Evolutionary conservation across 1,140 invertebrate genomes (phyloP).

Genomic region (Protaetia brevitarsis): DNA sequence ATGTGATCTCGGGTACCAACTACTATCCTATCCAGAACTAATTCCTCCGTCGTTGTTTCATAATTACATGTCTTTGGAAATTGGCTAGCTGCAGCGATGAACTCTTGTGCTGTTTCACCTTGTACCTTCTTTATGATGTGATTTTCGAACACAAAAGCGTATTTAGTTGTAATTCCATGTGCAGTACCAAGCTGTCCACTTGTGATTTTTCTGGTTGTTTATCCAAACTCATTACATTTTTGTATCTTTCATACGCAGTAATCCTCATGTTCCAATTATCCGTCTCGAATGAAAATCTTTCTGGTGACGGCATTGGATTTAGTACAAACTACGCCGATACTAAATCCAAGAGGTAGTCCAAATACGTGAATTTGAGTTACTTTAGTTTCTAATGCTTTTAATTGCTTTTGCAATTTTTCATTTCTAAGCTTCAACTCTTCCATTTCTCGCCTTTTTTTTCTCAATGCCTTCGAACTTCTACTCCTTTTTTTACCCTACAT

Average conservation of each 20-base stretch:
- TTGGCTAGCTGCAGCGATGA: neutral
- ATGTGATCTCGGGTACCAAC: conserved; percentile 41
- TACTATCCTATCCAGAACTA: conserved; percentile 44
- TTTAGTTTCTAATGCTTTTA: neutral
- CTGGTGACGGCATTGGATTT: neutral
- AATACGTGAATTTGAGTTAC: neutral
- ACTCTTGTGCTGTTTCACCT: neutral
- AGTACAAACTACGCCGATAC: neutral
- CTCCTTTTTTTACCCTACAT: neutral
- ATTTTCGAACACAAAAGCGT: neutral
- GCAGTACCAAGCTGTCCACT: neutral
- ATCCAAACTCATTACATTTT: neutral
- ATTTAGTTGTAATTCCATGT: no score
- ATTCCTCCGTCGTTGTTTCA: conserved; percentile 37
- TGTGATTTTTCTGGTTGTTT: neutral
- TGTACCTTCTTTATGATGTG: neutral
- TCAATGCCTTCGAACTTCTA: neutral
- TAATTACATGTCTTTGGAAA: conserved; percentile 35
- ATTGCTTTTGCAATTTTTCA: neutral
- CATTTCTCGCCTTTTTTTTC: neutral
- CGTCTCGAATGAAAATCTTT: neutral
- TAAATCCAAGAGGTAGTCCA: no score
- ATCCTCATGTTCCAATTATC: neutral
- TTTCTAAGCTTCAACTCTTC: neutral
- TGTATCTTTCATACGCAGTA: neutral